These are phyloP conservation scores for Tribolium madens DNA, from an alignment of 1,140 invertebrate species.

Conservation along the genomic window DNA sequence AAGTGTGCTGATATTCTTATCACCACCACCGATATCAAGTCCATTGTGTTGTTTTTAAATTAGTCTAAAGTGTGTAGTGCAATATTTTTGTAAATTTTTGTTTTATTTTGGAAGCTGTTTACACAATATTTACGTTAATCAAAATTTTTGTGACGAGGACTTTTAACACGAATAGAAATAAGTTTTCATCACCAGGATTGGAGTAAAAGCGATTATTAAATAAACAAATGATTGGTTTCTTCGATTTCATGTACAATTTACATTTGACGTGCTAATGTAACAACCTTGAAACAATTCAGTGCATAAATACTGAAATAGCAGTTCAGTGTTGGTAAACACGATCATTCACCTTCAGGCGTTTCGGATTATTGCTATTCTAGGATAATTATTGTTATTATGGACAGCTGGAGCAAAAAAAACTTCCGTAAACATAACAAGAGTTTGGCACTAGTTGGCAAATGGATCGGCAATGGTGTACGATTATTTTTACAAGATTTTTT, in stretches of 20 bases:
- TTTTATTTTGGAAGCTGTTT: too few species aligned
- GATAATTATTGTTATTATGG: conserved; percentile 26
- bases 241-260: conserved; percentile 5
- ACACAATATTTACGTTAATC: too few species aligned
- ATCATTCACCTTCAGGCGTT: conserved; percentile 29
- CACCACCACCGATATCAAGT: too few species aligned
- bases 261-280: conserved; percentile 2
- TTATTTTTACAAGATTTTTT: neutral
- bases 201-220: neutral
- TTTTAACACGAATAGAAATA: too few species aligned
- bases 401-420: neutral
- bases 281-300: conserved; percentile 20
- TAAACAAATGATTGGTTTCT: neutral
- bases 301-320: conserved; percentile 19
- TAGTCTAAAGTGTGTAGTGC: too few species aligned
- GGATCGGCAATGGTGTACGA: neutral
- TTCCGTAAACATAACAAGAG: neutral
- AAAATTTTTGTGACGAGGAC: too few species aligned
- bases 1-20: too few species aligned
- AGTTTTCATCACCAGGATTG: too few species aligned
- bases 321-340: conserved; percentile 24
- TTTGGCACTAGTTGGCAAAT: neutral
- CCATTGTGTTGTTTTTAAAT: too few species aligned
- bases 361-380: conserved; percentile 23
- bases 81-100: too few species aligned